Evolutionary conservation across 2,797 vertebrate genomes (phyloP).

Genomic region (Gallinago solitaria): DNA sequence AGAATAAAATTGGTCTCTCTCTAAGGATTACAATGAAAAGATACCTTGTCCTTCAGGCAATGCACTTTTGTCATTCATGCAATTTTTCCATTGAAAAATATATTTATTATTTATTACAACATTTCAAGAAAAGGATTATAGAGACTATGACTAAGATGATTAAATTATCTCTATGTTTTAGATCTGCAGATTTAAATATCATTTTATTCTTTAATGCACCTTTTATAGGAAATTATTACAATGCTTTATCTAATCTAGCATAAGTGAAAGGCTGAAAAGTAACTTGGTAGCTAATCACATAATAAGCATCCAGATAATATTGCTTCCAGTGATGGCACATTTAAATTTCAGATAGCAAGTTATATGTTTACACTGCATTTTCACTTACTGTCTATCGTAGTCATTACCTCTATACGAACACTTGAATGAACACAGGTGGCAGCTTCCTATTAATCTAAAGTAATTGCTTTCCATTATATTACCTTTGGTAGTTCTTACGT

Average conservation of each 20-base stretch:
- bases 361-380: not conserved
- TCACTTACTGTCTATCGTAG: not conserved
- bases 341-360: not conserved
- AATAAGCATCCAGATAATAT: not conserved
- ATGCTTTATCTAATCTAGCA: not conserved
- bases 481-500: not conserved
- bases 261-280: slow-evolving; percentile 9
- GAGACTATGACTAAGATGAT: not conserved
- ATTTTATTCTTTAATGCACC: not conserved
- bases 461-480: not conserved
- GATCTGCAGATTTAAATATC: not conserved
- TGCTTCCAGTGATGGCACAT: not conserved
- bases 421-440: not conserved
- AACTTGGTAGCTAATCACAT: not conserved
- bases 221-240: not conserved
- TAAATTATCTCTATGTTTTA: not conserved
- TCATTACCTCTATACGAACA: not conserved
- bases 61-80: not conserved
- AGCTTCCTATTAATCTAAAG: not conserved
- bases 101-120: not conserved
- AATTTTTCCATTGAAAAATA: not conserved
- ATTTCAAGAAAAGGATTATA: not conserved
- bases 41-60: not conserved
- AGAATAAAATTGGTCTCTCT: not conserved
- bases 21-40: not conserved